These are phyloP conservation scores for Sciurus vulgaris DNA, from an alignment of 2,797 vertebrate genomes.

Conservation along the genomic window DNA sequence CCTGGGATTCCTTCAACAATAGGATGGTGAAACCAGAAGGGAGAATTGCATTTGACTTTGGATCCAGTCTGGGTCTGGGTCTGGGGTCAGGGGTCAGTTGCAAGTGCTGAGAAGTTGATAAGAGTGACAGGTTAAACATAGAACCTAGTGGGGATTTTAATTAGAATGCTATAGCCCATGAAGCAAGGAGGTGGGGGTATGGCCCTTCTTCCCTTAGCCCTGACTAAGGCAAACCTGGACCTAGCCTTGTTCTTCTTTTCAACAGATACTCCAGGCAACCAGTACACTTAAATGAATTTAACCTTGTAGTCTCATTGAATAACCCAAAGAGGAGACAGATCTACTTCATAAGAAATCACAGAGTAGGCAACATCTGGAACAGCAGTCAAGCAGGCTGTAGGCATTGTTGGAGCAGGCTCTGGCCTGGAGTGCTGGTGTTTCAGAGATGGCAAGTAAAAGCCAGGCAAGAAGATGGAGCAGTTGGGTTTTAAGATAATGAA, in stretches of 20 bases:
- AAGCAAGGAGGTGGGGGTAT: neutral
- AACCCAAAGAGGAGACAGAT: neutral
- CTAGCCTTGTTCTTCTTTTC: conserved; percentile 24
- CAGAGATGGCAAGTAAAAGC: conserved; percentile 3
- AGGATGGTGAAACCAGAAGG: neutral
- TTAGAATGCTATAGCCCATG: neutral
- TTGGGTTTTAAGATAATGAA: neutral
- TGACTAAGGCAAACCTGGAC: neutral
- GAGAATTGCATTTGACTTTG: neutral
- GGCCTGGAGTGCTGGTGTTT: neutral
- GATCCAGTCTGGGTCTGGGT: neutral
- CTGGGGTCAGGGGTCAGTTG: neutral
- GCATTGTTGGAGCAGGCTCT: neutral
- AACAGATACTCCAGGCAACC: neutral
- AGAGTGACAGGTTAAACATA: neutral
- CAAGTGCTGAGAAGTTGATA: neutral
- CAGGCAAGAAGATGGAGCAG: neutral
- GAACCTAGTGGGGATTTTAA: neutral
- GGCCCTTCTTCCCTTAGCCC: neutral
- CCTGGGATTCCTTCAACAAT: neutral
- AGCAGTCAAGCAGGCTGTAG: neutral
- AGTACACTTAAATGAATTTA: neutral
- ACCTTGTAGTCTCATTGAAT: neutral
- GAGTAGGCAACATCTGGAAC: neutral
- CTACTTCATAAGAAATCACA: neutral